These are phyloP conservation scores for Folsomia manolachei DNA, from an alignment of 2,888 invertebrate species.

Conservation along the genomic window DNA sequence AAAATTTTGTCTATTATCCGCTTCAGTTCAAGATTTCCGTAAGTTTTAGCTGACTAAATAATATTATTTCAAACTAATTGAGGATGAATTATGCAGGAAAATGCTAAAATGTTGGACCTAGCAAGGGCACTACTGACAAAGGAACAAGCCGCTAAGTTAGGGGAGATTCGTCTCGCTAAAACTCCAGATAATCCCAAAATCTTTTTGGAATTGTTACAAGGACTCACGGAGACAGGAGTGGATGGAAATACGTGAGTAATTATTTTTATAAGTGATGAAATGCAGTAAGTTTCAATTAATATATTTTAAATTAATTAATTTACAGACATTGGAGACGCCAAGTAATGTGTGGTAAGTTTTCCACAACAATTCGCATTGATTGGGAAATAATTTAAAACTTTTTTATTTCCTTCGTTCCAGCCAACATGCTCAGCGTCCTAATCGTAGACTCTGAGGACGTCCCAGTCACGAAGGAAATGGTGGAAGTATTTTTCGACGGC, in stretches of 20 bases:
- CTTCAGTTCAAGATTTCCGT: constrained; percentile 41
- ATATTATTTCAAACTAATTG: not conserved
- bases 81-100: constrained; percentile 26
- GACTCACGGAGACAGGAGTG: constrained; percentile 33
- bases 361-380: too few relatives aligned
- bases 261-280: not conserved
- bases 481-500: constrained; percentile 44
- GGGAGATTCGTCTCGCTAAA: constrained; percentile 23
- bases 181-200: constrained; percentile 30
- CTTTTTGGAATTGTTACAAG: constrained; percentile 34
- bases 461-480: constrained; percentile 33
- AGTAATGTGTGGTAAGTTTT: constrained; percentile 44
- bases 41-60: constrained; percentile 16
- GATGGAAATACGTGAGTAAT: constrained; percentile 39
- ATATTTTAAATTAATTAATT: constrained; percentile 9
- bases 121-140: constrained; percentile 30
- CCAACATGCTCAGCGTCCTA: constrained; percentile 47
- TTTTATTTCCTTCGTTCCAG: too few relatives aligned
- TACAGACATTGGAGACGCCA: constrained; percentile 49
- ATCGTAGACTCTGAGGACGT: constrained; percentile 42
- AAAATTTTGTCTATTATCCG: constrained; percentile 47
- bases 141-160: constrained; percentile 24
- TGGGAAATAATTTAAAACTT: too few relatives aligned
- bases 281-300: not conserved
- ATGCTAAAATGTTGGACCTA: constrained; percentile 21